Evolutionary conservation across 2,113 vertebrate species (phyloP), one percentile per base, ranked within the genome.

Genomic region (Orcinus orca): DNA sequence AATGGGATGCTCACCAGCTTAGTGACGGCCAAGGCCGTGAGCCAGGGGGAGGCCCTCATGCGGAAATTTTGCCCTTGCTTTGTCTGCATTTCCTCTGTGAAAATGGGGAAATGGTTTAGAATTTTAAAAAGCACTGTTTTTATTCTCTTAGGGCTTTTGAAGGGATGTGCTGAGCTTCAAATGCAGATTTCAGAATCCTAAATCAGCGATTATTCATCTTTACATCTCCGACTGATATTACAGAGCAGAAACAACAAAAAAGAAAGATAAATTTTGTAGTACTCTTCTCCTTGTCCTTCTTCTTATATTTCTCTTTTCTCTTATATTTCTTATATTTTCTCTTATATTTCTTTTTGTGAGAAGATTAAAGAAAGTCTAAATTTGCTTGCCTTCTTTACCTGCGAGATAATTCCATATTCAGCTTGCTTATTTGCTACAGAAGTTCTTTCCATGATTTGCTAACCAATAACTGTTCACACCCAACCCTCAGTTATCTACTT

Each of bases 51-150:
- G 97, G 97, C 58, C 95, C 81, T 88, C 50, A 8, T 26, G 83
- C 93, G 97, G 92, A 92, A 97, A 92, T 79, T 50, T 86, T 90
- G 95, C 93, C 86, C 83, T 96, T 68, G 76, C 97, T 96, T 95
- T 96, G 91, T 94, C 58, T 94, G 6, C 50, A 25, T 90, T 95
- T 95, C 95, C 73, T 92, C 91, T 8, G 4, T 29, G 65, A 92
- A 94, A 79, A 96, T 38, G 36, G 44, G 23, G 53, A 92, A 87
- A 83, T 91, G 85, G 68, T 58, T 93, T 82, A 68, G 65, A 96
- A 95, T 92, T 89, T 93, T 95, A 15, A 67, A 97, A 94, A 90
- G 44, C 77, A 89, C 58, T 33, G 71, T 73, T 47, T 53, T 86
- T n/a, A 41, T 96, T 96, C 71, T 96, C 55, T 77, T 53, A 50